Evolutionary conservation across 1,140 invertebrate genomes (phyloP), one percentile per base, ranked within the genome.

Genomic region (Ctenoplectra terminalis): DNA sequence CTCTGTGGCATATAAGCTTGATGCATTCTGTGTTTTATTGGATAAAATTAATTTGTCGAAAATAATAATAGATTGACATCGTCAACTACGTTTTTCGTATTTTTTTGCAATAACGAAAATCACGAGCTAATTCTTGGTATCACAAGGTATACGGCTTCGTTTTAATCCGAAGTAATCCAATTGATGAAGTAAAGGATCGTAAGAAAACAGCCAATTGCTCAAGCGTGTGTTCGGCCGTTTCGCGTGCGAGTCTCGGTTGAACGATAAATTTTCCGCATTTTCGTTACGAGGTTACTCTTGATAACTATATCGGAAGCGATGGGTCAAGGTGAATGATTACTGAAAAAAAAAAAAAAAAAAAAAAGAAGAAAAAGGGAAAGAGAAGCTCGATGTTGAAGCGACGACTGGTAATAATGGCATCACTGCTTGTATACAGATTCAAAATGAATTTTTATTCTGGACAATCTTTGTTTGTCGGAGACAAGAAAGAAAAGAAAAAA

Each of bases 401-500:
- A 67, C 80, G 54, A 87, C 26, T 83, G 81, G 71, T 80, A 87
- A 86, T 83, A 87, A 86, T 79, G 75, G 69, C 83, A 74, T 82
- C 73, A 78, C 54, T 69, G 56, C 50, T 63, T 87, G 73, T 64
- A 43, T 81, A 80, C 76, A 79, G 77, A 89, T 89, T 84, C 61
- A 67, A 83, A 86, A 61, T 77, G 73, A 85, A 85, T 80, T 81
- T 82, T 85, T 81, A 82, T 87, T 87, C 63, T 71, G 72, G 76
- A 73, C 77, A 83, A 84, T 84, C 46, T 75, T 73, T 46, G 71
- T 73, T 64, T 71, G 46, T 84, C n/a, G 37, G 17, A 48, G 26
- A 48, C 61, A 20, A 29, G 37, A 34, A 23, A 48, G 43, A 37
- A 69, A 72, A 81, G 4, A 73, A 46, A 20, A 50, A 34, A 54